These are phyloP conservation scores for Phenganax subtilis DNA, from an alignment of 92 coral and sea anemone species.

Conservation along the genomic window DNA sequence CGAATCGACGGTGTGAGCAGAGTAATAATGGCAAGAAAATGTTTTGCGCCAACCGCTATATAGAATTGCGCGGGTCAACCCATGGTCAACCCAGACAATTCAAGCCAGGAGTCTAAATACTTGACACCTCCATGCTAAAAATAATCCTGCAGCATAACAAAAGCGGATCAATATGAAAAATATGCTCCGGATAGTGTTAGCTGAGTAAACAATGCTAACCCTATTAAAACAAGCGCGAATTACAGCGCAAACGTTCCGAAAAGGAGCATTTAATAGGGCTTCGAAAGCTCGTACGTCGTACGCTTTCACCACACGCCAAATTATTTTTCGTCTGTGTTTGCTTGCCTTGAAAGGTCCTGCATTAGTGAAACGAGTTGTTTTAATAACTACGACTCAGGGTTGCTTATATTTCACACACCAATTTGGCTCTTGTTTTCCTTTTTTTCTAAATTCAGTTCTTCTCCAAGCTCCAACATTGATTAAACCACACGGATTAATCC, in stretches of 20 bases:
- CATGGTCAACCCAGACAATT: not conserved
- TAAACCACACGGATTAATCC: too few species aligned
- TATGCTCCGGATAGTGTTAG: slow-evolving; percentile 11
- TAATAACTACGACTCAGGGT: too few species aligned
- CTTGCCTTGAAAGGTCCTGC: too few species aligned
- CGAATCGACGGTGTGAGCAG: not conserved
- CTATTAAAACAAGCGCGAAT: slow-evolving; percentile 1
- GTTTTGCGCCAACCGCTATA: not conserved
- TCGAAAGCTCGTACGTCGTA: too few species aligned
- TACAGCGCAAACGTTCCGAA: slow-evolving; percentile 5
- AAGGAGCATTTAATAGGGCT: not conserved
- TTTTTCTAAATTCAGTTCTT: too few species aligned
- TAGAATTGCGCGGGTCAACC: not conserved
- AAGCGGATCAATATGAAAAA: not conserved
- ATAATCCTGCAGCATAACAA: not conserved
- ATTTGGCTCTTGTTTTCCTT: too few species aligned
- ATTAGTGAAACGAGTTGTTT: too few species aligned
- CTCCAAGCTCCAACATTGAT: too few species aligned
- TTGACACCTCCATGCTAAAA: not conserved
- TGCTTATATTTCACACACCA: too few species aligned
- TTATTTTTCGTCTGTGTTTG: too few species aligned
- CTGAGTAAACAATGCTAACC: slow-evolving; percentile 4
- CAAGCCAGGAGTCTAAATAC: not conserved
- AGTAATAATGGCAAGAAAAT: not conserved
- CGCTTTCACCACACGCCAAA: too few species aligned